phyloP scores from a whole-genome alignment of 2,888 invertebrate species.

The Tuta absoluta region DNA sequence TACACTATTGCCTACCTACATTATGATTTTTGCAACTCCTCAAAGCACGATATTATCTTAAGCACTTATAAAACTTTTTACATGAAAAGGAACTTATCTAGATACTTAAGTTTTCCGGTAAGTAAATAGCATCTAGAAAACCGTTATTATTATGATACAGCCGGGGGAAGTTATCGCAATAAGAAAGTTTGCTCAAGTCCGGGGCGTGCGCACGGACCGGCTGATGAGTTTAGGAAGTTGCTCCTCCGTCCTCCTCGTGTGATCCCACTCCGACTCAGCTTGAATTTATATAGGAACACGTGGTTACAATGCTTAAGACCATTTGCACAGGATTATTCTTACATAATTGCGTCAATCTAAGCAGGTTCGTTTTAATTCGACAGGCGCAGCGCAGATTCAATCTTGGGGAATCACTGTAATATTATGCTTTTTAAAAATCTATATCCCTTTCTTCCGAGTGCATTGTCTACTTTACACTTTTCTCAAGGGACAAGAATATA shows the following conservation, averaged over 20 bases:
- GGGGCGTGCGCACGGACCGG: conserved; percentile 59
- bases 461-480: not conserved
- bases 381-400: too few species aligned
- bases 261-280: not conserved
- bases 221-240: conserved; percentile 77
- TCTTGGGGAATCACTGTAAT: too few species aligned
- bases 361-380: too few species aligned
- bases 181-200: conserved; percentile 65
- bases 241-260: conserved; percentile 44
- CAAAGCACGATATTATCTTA: not conserved
- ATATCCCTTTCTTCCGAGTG: too few species aligned
- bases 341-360: too few species aligned
- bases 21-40: too few species aligned
- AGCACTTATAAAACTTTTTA: conserved; percentile 1
- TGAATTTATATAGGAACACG: not conserved
- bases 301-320: not conserved
- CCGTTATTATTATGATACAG: conserved; percentile 52
- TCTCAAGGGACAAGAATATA: not conserved
- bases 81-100: conserved; percentile 15
- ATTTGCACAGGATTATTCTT: not conserved
- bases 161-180: conserved; percentile 55
- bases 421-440: too few species aligned
- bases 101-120: conserved; percentile 18
- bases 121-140: conserved; percentile 34
- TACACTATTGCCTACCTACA: too few species aligned